These are phyloP conservation scores for Vidua chalybeata DNA, from an alignment of 2,113 vertebrate species.

Conservation along the genomic window DNA sequence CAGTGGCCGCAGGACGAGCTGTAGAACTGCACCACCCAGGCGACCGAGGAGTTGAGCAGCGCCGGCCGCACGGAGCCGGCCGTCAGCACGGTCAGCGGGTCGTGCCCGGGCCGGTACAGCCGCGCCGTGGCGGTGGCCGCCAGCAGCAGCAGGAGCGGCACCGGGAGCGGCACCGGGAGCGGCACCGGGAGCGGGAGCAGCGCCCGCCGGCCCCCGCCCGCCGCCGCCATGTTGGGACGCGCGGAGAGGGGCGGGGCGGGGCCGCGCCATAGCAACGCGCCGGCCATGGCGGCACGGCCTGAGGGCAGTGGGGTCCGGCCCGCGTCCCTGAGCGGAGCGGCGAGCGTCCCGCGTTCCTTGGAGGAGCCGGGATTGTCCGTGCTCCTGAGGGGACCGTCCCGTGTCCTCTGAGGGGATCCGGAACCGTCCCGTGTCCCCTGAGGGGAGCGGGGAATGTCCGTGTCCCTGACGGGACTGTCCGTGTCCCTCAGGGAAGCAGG, in stretches of 20 bases:
- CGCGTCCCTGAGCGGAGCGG: fast-evolving
- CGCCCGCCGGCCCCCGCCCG: neutral
- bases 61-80: slow-evolving; percentile 72
- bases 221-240: slow-evolving; percentile 4
- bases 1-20: slow-evolving; percentile 96
- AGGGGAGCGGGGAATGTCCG: neutral
- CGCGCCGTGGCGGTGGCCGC: slow-evolving; percentile 49
- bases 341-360: neutral
- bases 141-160: neutral
- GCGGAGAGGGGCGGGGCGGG: neutral
- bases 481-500: neutral
- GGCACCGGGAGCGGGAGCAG: neutral
- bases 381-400: neutral
- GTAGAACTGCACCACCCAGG: slow-evolving; percentile 95
- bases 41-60: slow-evolving; percentile 83
- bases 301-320: neutral
- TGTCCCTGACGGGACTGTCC: neutral
- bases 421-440: no score
- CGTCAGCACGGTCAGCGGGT: slow-evolving; percentile 84
- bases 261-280: neutral
- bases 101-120: slow-evolving; percentile 81
- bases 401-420: neutral
- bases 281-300: neutral
- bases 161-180: neutral
- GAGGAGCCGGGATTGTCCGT: no score